Evolutionary conservation across 2,888 invertebrate genomes (phyloP).

Genomic region (Seira ritae): DNA sequence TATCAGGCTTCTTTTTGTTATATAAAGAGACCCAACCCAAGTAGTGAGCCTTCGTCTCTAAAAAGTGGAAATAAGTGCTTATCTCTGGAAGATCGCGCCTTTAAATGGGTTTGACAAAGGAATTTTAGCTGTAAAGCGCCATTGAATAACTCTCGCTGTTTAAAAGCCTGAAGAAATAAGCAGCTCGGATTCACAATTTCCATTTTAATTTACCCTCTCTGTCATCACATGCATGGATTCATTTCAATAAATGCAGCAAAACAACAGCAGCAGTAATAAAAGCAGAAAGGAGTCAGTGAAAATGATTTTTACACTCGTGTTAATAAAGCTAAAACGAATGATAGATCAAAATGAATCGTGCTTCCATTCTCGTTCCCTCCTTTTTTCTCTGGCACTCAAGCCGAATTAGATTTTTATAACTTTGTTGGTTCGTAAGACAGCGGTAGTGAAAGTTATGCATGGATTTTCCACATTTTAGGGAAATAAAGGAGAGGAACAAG

Average conservation of each 20-base stretch:
- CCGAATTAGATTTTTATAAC: slow-evolving; percentile 8
- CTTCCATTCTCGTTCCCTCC: background rate
- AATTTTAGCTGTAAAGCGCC: background rate
- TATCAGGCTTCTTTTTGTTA: background rate
- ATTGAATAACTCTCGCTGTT: slow-evolving; percentile 6
- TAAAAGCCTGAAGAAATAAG: background rate
- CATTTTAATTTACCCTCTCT: background rate
- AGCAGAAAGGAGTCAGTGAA: slow-evolving; percentile 8
- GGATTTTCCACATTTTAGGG: slow-evolving; percentile 18
- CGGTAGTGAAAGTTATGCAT: slow-evolving; percentile 30
- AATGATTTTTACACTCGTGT: slow-evolving; percentile 4
- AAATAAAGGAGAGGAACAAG: slow-evolving; percentile 7
- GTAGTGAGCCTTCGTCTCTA: background rate
- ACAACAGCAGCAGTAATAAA: background rate
- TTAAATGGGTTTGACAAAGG: background rate
- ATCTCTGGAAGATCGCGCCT: background rate
- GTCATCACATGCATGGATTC: slow-evolving; percentile 48
- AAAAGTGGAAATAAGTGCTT: slow-evolving; percentile 5
- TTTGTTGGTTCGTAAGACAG: background rate
- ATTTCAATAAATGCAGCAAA: slow-evolving; percentile 31
- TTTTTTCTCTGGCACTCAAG: background rate
- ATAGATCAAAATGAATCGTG: slow-evolving; percentile 11
- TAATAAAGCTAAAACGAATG: slow-evolving; percentile 11
- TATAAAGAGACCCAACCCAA: background rate
- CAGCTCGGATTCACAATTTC: background rate